Conservation (phyloP, 2,113 vertebrate species). For the Pedionomus torquatus region DNA sequence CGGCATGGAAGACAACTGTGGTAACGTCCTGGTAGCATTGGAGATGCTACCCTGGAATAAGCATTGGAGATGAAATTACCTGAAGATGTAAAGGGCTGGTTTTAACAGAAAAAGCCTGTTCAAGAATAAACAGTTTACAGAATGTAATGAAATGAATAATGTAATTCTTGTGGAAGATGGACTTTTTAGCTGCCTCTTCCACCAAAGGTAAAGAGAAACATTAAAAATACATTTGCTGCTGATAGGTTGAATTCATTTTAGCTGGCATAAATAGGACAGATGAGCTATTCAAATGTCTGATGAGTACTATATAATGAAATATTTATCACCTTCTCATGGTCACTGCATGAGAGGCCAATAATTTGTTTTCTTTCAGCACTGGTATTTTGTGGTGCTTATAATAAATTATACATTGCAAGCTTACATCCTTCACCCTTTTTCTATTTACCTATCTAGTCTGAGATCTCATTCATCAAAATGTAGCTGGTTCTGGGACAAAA, state of each 20-base stretch:
- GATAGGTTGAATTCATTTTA: constrained; percentile 81
- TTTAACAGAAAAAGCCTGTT: constrained; percentile 4
- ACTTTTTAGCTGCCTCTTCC: constrained; percentile 22
- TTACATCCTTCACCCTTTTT: constrained; percentile 31
- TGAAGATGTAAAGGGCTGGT: not conserved
- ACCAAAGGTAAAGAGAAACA: constrained; percentile 60
- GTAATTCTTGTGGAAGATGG: not conserved
- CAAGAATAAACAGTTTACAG: constrained; percentile 32
- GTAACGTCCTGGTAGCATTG: not conserved
- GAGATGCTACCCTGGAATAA: too few species aligned
- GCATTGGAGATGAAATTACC: not conserved
- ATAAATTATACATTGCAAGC: constrained; percentile 69
- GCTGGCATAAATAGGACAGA: constrained; percentile 81
- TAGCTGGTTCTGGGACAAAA: constrained; percentile 13
- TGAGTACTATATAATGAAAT: constrained; percentile 72
- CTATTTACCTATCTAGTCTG: constrained; percentile 64
- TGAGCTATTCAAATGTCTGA: constrained; percentile 76
- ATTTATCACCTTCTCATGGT: constrained; percentile 72
- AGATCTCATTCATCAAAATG: constrained; percentile 61
- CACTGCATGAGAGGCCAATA: constrained; percentile 66
- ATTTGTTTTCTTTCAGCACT: constrained; percentile 68
- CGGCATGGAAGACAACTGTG: not conserved
- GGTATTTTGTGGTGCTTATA: constrained; percentile 51
- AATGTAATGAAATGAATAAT: constrained; percentile 24
- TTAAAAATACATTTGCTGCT: constrained; percentile 80